Base-by-base conservation (phyloP, 2,797 vertebrate genomes). In the Alcedo quadribrachys region DNA sequence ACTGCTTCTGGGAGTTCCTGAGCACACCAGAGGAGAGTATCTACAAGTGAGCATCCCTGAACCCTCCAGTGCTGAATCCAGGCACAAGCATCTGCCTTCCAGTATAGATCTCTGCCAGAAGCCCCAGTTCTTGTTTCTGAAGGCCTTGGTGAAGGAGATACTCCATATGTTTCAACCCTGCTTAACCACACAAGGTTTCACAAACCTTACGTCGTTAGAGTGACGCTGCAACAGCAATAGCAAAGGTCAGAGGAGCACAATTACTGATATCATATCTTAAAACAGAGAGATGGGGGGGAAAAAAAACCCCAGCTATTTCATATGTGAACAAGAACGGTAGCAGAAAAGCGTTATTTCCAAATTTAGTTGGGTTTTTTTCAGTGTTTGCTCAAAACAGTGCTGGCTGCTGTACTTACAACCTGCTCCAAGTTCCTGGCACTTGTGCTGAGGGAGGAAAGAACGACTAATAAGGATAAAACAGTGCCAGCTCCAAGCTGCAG, bases 401-500 rank as follows among this genome's bases (percentile, higher is more conserved):
- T 22, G 45, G 42, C 1, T 54, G 13, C n/a, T 74, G 42, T 30
- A 74, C 43, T 33, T 22, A 45, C 32, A 51, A 15, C 27, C 18
- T 84, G 48, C 62, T 65, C 45, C 35, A 57, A 21, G 25, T 57
- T 32, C 17, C 1, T 20, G 53, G 45, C 57, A 12, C 7, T 71
- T 63, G 40, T 48, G 28, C 32, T 65, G 58, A 16, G 9, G 24
- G 50, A 85, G 25, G 42, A 54, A 82, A 74, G 53, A 48, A 15
- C 15, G 28, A 6, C 45, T 33, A 9, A 27, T 25, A 19, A 48
- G 0, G 1, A 67, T 70, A 48, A 62, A 68, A 60, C 11, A 54
- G 51, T 2, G 2, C 1, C 2, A 55, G 40, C 19, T 5, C 60
- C 57, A 85, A 2, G 8, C 46, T 33, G 15, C 10, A 0, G 0